phyloP scores from a whole-genome alignment of 2,888 invertebrate genomes.

The Hololepta plana region DNA sequence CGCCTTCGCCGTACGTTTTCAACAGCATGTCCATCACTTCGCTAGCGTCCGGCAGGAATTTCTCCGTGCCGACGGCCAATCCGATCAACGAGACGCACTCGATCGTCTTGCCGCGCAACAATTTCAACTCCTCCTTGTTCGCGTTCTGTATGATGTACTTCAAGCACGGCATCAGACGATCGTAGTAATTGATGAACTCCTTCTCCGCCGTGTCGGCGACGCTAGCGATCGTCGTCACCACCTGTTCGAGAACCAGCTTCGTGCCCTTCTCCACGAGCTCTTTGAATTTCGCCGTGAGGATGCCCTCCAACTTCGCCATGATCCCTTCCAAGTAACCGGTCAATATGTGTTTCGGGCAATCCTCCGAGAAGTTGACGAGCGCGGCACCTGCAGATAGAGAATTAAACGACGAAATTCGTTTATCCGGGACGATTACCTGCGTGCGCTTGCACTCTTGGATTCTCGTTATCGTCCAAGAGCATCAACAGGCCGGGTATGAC shows the following conservation, averaged over 20 bases:
- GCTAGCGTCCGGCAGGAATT: constrained; percentile 79
- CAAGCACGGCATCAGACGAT: constrained; percentile 80
- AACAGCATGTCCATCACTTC: constrained; percentile 91
- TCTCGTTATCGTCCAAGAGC: constrained; percentile 75
- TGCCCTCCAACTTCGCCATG: constrained; percentile 77
- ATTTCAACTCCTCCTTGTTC: constrained; percentile 66
- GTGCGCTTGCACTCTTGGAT: constrained; percentile 85
- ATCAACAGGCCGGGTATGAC: constrained; percentile 83
- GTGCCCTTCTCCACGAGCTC: constrained; percentile 88
- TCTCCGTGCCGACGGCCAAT: constrained; percentile 61
- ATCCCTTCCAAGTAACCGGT: constrained; percentile 80
- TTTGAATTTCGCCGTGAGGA: constrained; percentile 83
- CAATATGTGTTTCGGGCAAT: constrained; percentile 89
- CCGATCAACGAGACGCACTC: constrained; percentile 98
- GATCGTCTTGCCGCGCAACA: constrained; percentile 89
- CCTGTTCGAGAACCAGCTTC: constrained; percentile 92
- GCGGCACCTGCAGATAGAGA: constrained; percentile 60
- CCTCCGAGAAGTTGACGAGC: constrained; percentile 97
- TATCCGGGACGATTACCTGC: constrained; percentile 28
- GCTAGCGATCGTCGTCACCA: constrained; percentile 96
- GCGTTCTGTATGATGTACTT: constrained; percentile 96
- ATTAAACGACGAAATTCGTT: constrained; percentile 3
- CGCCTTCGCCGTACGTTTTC: constrained; percentile 70
- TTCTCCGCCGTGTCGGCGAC: constrained; percentile 97
- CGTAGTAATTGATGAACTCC: constrained; percentile 88